Percentiles rank a stretch among this genome's conserved stretches.
Conservation (phyloP, 2,113 vertebrate species). For the Podocnemis expansa region DNA sequence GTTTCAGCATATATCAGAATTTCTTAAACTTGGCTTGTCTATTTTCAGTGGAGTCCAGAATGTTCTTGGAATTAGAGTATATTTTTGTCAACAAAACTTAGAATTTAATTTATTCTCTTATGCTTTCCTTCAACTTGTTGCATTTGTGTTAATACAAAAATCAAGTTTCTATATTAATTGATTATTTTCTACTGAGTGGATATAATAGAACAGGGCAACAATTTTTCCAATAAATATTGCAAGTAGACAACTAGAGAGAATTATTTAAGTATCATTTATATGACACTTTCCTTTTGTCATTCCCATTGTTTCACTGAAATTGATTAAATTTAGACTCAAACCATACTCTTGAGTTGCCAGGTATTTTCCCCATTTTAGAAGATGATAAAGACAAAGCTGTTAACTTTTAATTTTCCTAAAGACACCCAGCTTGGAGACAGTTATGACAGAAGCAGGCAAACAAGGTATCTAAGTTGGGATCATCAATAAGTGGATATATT, state of each 20-base stretch:
- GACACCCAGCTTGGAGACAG: not conserved
- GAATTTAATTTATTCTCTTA: not conserved
- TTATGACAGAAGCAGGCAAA: not conserved
- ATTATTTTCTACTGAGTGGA: not conserved
- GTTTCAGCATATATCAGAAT: not conserved
- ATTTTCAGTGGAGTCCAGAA: not conserved
- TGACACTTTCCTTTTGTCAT: not conserved
- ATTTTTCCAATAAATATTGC: not conserved
- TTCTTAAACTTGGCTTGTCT: not conserved
- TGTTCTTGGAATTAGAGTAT: not conserved
- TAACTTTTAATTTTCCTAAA: not conserved
- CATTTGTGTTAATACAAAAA: not conserved
- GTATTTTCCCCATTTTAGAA: conserved; percentile 33
- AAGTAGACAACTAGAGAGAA: not conserved
- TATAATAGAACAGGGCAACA: not conserved
- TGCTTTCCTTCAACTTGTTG: not conserved
- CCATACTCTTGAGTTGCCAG: too few relatives aligned
- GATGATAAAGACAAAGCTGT: not conserved
- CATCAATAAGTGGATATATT: not conserved
- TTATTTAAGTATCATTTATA: not conserved
- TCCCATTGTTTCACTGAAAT: not conserved
- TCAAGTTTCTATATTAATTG: not conserved
- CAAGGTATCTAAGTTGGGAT: not conserved
- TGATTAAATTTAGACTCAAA: not conserved
- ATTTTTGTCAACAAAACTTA: accelerated